These are phyloP conservation scores for Carpatolechia fugitivella DNA, from an alignment of 2,888 invertebrate species.

Conservation along the genomic window DNA sequence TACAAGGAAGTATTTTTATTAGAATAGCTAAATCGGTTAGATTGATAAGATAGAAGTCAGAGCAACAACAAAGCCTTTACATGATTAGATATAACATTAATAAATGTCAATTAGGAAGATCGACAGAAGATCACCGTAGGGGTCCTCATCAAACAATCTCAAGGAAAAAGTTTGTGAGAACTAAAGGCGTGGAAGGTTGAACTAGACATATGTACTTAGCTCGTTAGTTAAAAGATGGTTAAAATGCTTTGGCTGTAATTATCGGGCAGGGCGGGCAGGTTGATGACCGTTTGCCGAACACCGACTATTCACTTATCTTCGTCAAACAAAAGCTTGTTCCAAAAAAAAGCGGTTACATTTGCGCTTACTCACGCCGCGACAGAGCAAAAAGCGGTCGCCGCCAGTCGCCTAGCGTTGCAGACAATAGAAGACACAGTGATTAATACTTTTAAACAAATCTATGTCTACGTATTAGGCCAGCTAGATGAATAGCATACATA, in stretches of 20 bases:
- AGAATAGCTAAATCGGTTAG: too few species aligned
- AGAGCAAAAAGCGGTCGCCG: constrained; percentile 39
- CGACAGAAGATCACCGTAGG: constrained; percentile 1
- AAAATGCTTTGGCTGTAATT: constrained; percentile 59
- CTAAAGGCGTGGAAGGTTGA: not conserved
- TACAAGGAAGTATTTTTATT: not conserved
- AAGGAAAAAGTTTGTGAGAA: constrained; percentile 11
- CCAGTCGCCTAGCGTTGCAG: constrained; percentile 29
- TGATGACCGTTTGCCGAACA: constrained; percentile 60
- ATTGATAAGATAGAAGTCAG: too few species aligned
- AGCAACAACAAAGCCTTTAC: not conserved
- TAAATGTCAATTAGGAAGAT: not conserved
- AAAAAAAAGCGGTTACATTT: constrained; percentile 52
- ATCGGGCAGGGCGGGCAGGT: constrained; percentile 43
- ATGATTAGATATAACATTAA: not conserved
- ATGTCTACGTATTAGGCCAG: constrained; percentile 27
- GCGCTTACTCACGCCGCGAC: constrained; percentile 59
- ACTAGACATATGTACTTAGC: constrained; percentile 11
- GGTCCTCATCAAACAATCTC: not conserved
- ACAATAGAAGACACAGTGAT: constrained; percentile 66
- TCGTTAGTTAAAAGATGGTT: constrained; percentile 47
- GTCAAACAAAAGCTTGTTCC: constrained; percentile 61
- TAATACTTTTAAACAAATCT: constrained; percentile 52
- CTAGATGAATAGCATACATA: not conserved
- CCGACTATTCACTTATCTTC: constrained; percentile 67